Percentiles rank a stretch among this genome's conserved stretches.
Conservation (phyloP, 2,797 vertebrate genomes). For the Scleropages formosus region DNA sequence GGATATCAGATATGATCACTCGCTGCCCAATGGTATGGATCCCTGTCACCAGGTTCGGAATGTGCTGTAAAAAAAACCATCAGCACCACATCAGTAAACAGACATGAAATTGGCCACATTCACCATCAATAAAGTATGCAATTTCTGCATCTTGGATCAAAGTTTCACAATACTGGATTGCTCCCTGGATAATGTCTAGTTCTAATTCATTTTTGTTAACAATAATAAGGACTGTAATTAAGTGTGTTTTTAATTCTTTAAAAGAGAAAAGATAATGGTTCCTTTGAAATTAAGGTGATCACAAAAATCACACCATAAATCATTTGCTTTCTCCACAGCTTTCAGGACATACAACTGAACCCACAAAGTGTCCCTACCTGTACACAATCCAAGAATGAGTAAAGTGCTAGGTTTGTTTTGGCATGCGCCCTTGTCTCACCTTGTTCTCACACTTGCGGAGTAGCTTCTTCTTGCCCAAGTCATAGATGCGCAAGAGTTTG, state of each 20-base stretch:
- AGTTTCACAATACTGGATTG: too few species aligned
- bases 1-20: slow-evolving; percentile 89
- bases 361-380: background rate
- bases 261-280: too few species aligned
- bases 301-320: too few species aligned
- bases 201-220: background rate
- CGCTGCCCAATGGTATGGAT: slow-evolving; percentile 94
- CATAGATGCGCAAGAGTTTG: slow-evolving; percentile 91
- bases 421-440: slow-evolving; percentile 58
- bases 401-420: background rate
- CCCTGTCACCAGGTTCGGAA: slow-evolving; percentile 91
- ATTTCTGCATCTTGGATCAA: too few species aligned
- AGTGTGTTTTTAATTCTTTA: too few species aligned
- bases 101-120: too few species aligned
- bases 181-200: too few species aligned
- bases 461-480: slow-evolving; percentile 96
- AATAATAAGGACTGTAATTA: background rate
- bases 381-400: background rate
- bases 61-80: slow-evolving; percentile 71
- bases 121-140: too few species aligned
- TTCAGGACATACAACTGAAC: too few species aligned
- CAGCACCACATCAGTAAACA: too few species aligned
- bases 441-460: slow-evolving; percentile 98
- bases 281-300: too few species aligned
- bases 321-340: background rate